Conservation (phyloP, 1,140 invertebrate genomes). For the Magallana angulata region DNA sequence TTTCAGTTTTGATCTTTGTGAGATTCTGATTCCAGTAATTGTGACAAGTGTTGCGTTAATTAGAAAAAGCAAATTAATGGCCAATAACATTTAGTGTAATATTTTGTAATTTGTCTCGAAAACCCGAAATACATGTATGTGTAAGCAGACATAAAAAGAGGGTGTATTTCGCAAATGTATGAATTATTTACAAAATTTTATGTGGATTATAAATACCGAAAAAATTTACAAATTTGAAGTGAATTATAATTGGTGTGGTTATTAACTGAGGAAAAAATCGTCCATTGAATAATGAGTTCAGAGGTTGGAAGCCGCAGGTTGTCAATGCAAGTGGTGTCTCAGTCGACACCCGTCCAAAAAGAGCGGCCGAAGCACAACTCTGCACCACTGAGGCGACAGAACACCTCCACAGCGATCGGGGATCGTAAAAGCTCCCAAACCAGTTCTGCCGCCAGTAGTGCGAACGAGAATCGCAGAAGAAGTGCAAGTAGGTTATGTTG, state of each 20-base stretch:
- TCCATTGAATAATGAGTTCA: neutral
- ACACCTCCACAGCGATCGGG: neutral
- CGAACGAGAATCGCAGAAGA: neutral
- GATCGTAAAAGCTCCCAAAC: constrained; percentile 16
- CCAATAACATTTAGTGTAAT: no score
- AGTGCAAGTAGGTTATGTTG: constrained; percentile 41
- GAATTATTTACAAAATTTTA: no score
- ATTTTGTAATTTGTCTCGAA: no score
- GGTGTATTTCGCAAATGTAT: no score
- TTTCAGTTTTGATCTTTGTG: no score
- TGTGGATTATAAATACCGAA: neutral
- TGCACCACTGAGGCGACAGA: constrained; percentile 12
- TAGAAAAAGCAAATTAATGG: no score
- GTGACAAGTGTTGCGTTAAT: no score
- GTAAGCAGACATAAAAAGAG: no score
- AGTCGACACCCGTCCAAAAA: neutral
- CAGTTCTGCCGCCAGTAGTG: neutral
- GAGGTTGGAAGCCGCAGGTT: neutral
- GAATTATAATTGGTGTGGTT: no score
- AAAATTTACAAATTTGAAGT: neutral
- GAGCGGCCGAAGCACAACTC: constrained; percentile 33
- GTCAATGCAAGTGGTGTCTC: constrained; percentile 33
- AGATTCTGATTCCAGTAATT: no score
- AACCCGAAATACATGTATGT: no score
- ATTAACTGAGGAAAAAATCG: neutral